Conservation (phyloP, 2,888 invertebrate genomes). For the Therioaphis trifolii region DNA sequence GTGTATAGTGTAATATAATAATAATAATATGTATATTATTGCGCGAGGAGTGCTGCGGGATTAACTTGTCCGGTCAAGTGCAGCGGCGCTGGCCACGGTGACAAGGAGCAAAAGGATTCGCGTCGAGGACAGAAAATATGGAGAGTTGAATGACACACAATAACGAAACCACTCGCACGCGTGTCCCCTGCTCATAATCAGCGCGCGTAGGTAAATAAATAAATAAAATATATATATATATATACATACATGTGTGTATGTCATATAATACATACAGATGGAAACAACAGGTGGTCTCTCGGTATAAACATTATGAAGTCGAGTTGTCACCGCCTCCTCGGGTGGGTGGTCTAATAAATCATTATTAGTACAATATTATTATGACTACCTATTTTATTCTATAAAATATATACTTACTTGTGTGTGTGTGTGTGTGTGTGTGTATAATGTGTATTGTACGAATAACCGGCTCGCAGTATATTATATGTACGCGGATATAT, state of each 20-base stretch:
- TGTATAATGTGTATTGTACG: neutral
- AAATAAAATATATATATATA: neutral
- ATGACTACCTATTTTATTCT: constrained; percentile 25
- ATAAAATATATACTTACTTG: neutral
- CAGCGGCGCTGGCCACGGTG: neutral
- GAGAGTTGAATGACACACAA: constrained; percentile 49
- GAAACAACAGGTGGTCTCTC: constrained; percentile 46
- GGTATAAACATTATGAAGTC: neutral
- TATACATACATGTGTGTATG: neutral
- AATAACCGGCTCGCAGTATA: neutral
- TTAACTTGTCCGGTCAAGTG: constrained; percentile 44
- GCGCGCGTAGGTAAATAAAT: neutral
- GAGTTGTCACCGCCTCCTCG: constrained; percentile 16
- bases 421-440: too few relatives aligned
- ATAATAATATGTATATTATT: neutral
- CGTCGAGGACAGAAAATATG: neutral
- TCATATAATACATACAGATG: neutral
- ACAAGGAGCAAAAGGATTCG: constrained; percentile 37
- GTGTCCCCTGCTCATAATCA: neutral
- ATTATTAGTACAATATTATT: constrained; percentile 26
- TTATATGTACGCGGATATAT: neutral
- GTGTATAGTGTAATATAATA: neutral
- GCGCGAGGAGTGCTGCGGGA: neutral
- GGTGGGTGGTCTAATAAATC: constrained; percentile 49
- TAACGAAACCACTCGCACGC: too few relatives aligned